Evolutionary conservation across 2,888 invertebrate genomes (phyloP).

Genomic region (Eupeodes latifasciatus): DNA sequence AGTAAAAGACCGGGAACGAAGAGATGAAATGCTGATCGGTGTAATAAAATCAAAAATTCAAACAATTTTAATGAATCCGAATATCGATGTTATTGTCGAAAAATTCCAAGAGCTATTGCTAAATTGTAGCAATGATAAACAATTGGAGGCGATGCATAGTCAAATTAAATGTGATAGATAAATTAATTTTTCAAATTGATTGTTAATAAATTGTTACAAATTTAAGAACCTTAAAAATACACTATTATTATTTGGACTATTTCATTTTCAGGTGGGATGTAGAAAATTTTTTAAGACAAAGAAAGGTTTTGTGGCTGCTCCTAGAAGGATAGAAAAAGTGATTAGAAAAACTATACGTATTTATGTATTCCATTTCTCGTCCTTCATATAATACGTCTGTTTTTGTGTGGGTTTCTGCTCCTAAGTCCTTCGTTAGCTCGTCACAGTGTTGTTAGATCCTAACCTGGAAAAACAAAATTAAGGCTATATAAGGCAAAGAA

Average conservation of each 20-base stretch:
- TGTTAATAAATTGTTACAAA: neutral
- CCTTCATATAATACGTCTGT: no score
- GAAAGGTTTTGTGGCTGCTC: no score
- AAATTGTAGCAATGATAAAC: neutral
- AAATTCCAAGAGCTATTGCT: conserved; percentile 35
- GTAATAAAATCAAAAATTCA: conserved; percentile 78
- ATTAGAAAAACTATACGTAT: no score
- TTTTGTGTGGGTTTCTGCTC: no score
- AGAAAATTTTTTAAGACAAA: no score
- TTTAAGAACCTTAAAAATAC: neutral
- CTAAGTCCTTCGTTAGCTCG: no score
- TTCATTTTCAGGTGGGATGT: no score
- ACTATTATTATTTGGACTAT: neutral
- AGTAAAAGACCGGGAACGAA: conserved; percentile 83
- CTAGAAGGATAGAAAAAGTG: no score
- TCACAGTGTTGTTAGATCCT: no score
- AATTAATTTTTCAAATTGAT: neutral
- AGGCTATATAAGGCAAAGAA: no score
- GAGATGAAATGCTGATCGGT: conserved; percentile 77
- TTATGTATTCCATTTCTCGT: no score
- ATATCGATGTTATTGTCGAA: conserved; percentile 28
- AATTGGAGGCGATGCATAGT: conserved; percentile 24
- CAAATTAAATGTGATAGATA: neutral
- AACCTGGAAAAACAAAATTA: no score
- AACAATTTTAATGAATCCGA: conserved; percentile 32